Evolutionary conservation across 2,113 vertebrate genomes (phyloP).

Genomic region (Tor tambroides): DNA sequence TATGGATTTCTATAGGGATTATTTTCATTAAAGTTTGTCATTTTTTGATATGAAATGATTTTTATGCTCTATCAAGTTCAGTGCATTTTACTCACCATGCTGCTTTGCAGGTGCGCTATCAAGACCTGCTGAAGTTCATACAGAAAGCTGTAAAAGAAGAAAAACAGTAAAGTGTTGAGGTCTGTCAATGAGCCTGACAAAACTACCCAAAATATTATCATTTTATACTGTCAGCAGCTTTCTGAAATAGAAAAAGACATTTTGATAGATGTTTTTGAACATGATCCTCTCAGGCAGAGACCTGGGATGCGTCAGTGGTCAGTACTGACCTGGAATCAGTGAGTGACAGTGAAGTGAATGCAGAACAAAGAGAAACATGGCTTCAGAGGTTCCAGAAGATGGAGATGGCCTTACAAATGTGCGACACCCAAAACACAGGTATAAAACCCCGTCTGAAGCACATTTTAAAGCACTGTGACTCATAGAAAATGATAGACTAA

Average conservation of each 20-base stretch:
- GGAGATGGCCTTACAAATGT: conserved; percentile 65
- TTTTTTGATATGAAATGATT: not conserved
- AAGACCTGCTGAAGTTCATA: conserved; percentile 49
- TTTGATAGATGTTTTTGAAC: not conserved
- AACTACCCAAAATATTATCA: not conserved
- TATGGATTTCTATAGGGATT: not conserved
- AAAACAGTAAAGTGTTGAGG: not conserved
- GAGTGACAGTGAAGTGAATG: not conserved
- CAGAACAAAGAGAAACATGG: conserved; percentile 58
- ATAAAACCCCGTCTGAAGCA: not conserved
- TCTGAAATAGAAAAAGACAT: not conserved
- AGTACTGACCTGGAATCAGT: conserved; percentile 6
- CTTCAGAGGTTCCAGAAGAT: conserved; percentile 68
- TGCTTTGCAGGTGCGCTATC: conserved; percentile 54
- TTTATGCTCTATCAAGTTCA: not conserved
- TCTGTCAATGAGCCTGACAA: not conserved
- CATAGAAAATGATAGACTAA: not conserved
- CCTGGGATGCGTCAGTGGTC: conserved; percentile 2
- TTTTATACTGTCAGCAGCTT: not conserved
- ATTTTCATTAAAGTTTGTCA: not conserved
- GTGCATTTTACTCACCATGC: not conserved
- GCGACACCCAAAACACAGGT: conserved; percentile 68
- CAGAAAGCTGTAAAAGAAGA: conserved; percentile 6
- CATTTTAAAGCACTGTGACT: too few relatives aligned
- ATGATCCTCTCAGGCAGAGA: conserved; percentile 22